Conservation (phyloP, 2,888 invertebrate species). For the Drosophila lutescens region DNA sequence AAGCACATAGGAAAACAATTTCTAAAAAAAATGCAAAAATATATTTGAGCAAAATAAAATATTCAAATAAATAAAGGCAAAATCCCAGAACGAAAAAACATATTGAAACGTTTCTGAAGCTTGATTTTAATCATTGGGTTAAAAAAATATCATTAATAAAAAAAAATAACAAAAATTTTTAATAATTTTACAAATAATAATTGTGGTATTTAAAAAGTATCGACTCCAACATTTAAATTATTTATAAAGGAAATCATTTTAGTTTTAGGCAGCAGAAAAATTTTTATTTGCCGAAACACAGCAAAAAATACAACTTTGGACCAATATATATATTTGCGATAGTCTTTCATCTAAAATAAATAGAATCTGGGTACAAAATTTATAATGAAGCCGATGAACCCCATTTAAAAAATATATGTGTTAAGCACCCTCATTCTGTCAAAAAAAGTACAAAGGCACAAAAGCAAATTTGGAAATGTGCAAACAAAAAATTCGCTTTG, state of each 20-base stretch:
- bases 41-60: background rate
- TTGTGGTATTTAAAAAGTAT: no score
- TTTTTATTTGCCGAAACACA: background rate
- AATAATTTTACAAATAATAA: no score
- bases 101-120: no score
- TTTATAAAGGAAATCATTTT: no score
- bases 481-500: conserved; percentile 29
- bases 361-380: conserved; percentile 1
- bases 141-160: no score
- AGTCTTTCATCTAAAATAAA: background rate
- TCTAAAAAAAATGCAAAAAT: background rate
- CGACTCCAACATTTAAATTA: no score
- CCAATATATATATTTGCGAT: no score
- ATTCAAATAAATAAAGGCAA: no score
- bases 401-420: conserved; percentile 11
- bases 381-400: background rate
- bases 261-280: no score
- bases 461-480: conserved; percentile 25
- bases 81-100: no score
- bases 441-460: conserved; percentile 25
- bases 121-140: no score
- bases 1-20: background rate
- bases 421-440: background rate
- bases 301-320: background rate
- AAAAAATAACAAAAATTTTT: no score